phyloP scores from a whole-genome alignment of 1,140 invertebrate species.

The Cydia strobilella region DNA sequence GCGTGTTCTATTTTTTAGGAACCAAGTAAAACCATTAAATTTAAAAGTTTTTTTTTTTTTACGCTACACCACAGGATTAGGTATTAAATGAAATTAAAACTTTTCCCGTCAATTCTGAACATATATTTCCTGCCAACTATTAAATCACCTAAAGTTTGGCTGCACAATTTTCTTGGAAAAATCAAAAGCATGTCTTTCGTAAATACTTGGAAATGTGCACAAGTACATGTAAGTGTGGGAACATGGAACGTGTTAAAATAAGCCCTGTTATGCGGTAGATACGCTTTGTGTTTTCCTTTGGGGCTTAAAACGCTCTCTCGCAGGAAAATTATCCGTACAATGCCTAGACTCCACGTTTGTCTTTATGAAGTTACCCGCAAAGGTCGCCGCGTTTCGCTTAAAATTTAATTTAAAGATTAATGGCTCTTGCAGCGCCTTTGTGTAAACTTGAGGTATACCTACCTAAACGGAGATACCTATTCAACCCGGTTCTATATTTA shows the following conservation, averaged over 20 bases:
- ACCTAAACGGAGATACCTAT: not conserved
- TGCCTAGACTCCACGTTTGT: conserved; percentile 15
- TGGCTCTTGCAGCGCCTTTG: not conserved
- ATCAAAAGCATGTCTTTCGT: not conserved
- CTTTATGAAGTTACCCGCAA: conserved; percentile 21
- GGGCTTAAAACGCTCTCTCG: not conserved
- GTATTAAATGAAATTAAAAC: not conserved
- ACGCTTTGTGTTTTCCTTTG: conserved; percentile 22
- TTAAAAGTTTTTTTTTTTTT: too few species aligned
- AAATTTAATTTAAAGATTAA: conserved; percentile 7
- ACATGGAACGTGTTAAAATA: conserved; percentile 12
- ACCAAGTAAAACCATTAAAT: too few species aligned
- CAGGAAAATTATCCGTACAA: not conserved
- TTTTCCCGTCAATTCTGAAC: not conserved
- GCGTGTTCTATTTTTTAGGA: too few species aligned
- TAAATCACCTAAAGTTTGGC: not conserved
- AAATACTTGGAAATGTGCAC: conserved; percentile 1
- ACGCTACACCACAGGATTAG: too few species aligned
- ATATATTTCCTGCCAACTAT: not conserved
- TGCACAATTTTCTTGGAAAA: conserved; percentile 1
- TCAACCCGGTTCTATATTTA: not conserved
- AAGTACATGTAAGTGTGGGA: too few species aligned
- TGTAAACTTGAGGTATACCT: conserved; percentile 8
- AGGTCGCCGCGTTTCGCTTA: conserved; percentile 5
- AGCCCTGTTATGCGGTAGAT: not conserved